phyloP scores from a whole-genome alignment of 2,888 invertebrate genomes.

The Aspidiotus rigidus region DNA sequence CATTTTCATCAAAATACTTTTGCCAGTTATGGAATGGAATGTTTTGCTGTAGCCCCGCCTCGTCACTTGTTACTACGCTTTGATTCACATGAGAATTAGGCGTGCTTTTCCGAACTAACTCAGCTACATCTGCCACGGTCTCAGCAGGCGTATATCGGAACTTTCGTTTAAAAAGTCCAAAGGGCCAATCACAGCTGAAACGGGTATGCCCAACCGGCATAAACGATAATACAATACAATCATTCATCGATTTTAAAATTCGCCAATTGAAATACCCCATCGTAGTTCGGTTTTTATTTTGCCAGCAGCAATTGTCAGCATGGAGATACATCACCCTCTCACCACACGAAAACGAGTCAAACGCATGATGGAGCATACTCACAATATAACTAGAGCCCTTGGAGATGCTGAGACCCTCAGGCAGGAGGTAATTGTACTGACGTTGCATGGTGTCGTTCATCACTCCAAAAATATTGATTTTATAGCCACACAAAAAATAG shows the following conservation, averaged over 20 bases:
- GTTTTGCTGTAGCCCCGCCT: background rate
- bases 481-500: background rate
- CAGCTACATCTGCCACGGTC: background rate
- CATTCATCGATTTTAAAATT: background rate
- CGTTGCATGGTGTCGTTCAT: background rate
- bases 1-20: background rate
- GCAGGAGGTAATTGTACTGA: background rate
- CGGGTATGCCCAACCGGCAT: conserved; percentile 1
- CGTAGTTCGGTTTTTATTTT: conserved; percentile 9
- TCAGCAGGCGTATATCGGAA: background rate
- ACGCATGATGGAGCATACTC: background rate
- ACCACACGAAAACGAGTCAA: background rate
- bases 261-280: background rate
- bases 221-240: background rate
- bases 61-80: background rate
- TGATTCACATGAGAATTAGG: background rate
- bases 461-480: background rate
- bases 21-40: background rate
- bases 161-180: conserved; percentile 1
- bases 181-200: background rate
- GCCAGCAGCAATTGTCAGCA: conserved; percentile 4
- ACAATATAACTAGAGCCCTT: background rate
- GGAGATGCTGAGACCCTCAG: background rate
- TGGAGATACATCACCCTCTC: background rate
- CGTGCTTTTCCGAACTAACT: background rate